Base-by-base conservation (phyloP, 2,113 vertebrate genomes). In the Micromys minutus region DNA sequence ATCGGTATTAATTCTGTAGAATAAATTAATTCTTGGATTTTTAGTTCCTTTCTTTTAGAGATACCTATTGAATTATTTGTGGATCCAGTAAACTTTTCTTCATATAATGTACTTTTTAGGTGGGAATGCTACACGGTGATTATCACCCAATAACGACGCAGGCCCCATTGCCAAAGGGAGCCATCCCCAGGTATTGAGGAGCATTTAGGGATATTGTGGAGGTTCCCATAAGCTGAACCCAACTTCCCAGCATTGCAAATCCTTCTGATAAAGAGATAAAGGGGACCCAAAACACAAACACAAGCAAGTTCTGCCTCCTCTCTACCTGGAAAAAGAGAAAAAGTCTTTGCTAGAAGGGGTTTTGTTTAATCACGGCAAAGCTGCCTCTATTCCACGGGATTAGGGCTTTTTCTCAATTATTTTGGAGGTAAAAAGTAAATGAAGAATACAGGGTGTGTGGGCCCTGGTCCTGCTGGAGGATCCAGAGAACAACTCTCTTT, bases 331-430 rank as follows among this genome's bases (percentile, higher is more conserved):
- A 96, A 94, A 31, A 96, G 21, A 96, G 34, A 94, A 81, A 71
- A 36, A 87, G 72, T 67, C 96, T 96, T 91, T 95, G 31, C 83
- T 42, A 81, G 71, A 89, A 88, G 42, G 9, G 47, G 31, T 55
- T 95, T 36, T 69, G 31, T 97, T 98, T 96, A 96, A 96, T 97
- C 16, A 77, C 47, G 69, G 42, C 63, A 86, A 88, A 88, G 80
- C 39, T 17, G 34, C 84, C 57, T 63, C 45, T 55, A 34, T 50
- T 67, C 77, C 85, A 61, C 84, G 12, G 34, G 7, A 7, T 19
- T 4, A 9, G 55, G 21, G 29, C 8, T 92, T 93, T 93, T 80
- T 50, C 76, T 87, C 47, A 45, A 13, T 94, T 79, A 95, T 87
- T 80, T 94, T 29, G 76, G 83, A 97, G 59, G 87, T 59, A 81